Evolutionary conservation across 2,113 vertebrate species (phyloP).

Genomic region (Eretmochelys imbricata): DNA sequence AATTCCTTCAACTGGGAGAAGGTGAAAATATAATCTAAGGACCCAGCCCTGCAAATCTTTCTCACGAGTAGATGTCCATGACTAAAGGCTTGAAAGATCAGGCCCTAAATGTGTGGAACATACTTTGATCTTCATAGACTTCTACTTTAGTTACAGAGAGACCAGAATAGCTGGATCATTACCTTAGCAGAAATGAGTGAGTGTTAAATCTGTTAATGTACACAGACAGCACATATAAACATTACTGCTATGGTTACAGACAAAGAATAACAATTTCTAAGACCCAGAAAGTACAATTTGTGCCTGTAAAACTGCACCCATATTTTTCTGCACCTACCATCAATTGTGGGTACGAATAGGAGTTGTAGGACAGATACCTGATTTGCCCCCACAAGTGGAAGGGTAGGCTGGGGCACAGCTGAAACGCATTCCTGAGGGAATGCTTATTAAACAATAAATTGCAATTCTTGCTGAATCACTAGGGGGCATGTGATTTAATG

Average conservation of each 20-base stretch:
- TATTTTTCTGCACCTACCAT: neutral
- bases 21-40: neutral
- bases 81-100: conserved; percentile 6
- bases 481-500: accelerated
- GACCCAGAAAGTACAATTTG: neutral
- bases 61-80: neutral
- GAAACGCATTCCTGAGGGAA: neutral
- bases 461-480: accelerated
- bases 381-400: neutral
- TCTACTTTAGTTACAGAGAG: conserved; percentile 10
- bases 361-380: neutral
- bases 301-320: neutral
- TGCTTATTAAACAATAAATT: neutral
- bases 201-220: neutral
- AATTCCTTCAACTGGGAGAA: neutral
- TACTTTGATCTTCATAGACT: neutral
- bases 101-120: neutral
- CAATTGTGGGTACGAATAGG: neutral
- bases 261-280: neutral
- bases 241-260: neutral
- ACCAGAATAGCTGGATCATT: neutral
- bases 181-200: neutral
- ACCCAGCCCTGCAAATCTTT: neutral
- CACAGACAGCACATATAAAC: accelerated
- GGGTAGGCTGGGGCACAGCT: neutral